Evolutionary conservation across 1,140 invertebrate genomes (phyloP).

Genomic region (Drosophila dunni): DNA sequence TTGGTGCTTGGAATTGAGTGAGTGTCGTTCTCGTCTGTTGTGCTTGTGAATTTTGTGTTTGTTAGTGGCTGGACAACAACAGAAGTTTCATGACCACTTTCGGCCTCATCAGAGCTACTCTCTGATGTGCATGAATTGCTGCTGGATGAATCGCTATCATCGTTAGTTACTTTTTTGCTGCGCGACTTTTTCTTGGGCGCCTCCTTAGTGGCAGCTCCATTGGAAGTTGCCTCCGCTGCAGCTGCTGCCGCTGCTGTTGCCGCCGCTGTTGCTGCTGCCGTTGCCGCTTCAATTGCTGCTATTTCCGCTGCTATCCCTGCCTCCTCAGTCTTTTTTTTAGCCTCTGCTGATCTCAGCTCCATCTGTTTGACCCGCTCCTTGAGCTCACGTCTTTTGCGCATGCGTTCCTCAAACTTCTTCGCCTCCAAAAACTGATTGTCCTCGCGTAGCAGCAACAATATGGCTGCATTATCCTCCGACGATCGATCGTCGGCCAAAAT

Average conservation of each 20-base stretch:
- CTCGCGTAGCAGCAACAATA: conserved; percentile 75
- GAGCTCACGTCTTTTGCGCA: conserved; percentile 92
- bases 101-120: conserved; percentile 76
- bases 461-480: conserved; percentile 81
- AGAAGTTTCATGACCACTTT: conserved; percentile 49
- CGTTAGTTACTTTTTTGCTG: conserved; percentile 83
- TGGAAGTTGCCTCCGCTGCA: background rate
- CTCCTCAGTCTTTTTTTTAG: conserved; percentile 83
- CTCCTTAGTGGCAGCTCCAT: conserved; percentile 33
- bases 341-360: conserved; percentile 85
- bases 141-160: conserved; percentile 61
- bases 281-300: conserved; percentile 46
- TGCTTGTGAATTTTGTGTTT: conserved; percentile 55
- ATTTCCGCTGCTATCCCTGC: conserved; percentile 67
- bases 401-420: conserved; percentile 87
- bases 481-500: conserved; percentile 77
- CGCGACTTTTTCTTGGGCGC: conserved; percentile 75
- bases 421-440: conserved; percentile 85
- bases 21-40: conserved; percentile 52
- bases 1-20: conserved; percentile 25
- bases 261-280: conserved; percentile 50
- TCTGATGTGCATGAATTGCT: conserved; percentile 55
- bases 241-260: conserved; percentile 9
- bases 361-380: conserved; percentile 91
- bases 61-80: conserved; percentile 68